phyloP scores from a whole-genome alignment of 37 sponge, comb jelly and placozoan species.

The Chondrosia reniformis region DNA sequence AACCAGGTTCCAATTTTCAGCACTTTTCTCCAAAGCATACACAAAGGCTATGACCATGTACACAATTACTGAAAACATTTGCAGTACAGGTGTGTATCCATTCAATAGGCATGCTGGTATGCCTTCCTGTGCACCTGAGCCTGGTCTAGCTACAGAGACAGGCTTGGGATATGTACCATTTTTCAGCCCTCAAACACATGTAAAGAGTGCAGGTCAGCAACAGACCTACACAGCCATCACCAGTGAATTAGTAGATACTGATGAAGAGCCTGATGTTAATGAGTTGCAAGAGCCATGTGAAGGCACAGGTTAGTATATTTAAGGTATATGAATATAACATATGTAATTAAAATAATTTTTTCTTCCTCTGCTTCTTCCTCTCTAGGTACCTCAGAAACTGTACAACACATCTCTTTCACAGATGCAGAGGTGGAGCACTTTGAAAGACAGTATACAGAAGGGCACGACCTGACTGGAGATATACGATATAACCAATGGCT shows the following conservation, averaged over 20 bases:
- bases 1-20: neutral
- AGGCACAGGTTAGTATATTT: neutral
- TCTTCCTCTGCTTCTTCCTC: neutral
- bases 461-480: neutral
- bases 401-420: too few species aligned
- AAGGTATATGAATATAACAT: neutral
- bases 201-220: too few species aligned
- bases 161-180: neutral
- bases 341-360: neutral
- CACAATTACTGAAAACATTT: slow-evolving; percentile 17
- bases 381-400: neutral
- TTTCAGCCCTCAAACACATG: too few species aligned
- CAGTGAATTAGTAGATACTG: neutral
- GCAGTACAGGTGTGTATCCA: slow-evolving; percentile 14
- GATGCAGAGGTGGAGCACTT: neutral
- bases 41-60: slow-evolving; percentile 17
- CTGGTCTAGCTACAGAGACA: neutral
- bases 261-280: neutral
- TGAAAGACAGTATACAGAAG: neutral
- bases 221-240: too few species aligned
- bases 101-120: neutral
- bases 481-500: neutral
- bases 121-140: neutral
- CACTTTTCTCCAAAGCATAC: slow-evolving; percentile 18
- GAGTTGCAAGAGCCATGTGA: neutral